These are phyloP conservation scores for Mactra quadrangularis DNA, from an alignment of 1,140 invertebrate genomes.

Conservation along the genomic window DNA sequence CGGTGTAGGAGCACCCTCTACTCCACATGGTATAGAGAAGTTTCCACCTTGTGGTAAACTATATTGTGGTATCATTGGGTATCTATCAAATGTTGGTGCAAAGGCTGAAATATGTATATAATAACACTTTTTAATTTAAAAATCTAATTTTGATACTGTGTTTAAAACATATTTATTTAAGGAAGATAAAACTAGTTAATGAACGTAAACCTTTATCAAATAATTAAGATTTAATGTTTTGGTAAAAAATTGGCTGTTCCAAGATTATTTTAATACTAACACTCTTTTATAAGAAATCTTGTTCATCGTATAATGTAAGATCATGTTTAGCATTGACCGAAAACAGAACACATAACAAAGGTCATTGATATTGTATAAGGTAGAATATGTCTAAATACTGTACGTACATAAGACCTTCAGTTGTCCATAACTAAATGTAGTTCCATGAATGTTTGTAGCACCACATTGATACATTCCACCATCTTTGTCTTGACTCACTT, in stretches of 20 bases:
- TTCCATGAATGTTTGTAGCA: conserved; percentile 94
- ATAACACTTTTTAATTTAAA: too few relatives aligned
- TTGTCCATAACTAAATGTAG: conserved; percentile 94
- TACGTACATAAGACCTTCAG: conserved; percentile 87
- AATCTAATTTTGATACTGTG: too few relatives aligned
- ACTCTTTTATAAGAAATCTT: too few relatives aligned
- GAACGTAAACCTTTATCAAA: too few relatives aligned
- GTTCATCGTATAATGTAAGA: too few relatives aligned
- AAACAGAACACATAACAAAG: too few relatives aligned
- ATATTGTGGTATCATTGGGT: conserved; percentile 93
- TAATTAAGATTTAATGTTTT: too few relatives aligned
- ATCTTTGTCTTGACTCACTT: conserved; percentile 29
- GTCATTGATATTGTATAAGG: conserved; percentile 93
- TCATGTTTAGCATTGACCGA: too few relatives aligned
- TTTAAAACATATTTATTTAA: too few relatives aligned
- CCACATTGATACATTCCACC: conserved; percentile 96
- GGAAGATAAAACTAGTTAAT: too few relatives aligned
- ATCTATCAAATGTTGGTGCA: conserved; percentile 95
- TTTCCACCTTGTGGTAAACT: conserved; percentile 96
- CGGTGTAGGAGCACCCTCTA: conserved; percentile 96
- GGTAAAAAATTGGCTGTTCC: too few relatives aligned
- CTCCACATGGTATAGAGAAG: conserved; percentile 95
- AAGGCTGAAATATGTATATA: conserved; percentile 86
- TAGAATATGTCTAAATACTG: conserved; percentile 77
- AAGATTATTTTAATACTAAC: too few relatives aligned